Evolutionary conservation across 2,888 invertebrate genomes (phyloP), one percentile per base, ranked within the genome.

Genomic region (Ophion slaviceki): DNA sequence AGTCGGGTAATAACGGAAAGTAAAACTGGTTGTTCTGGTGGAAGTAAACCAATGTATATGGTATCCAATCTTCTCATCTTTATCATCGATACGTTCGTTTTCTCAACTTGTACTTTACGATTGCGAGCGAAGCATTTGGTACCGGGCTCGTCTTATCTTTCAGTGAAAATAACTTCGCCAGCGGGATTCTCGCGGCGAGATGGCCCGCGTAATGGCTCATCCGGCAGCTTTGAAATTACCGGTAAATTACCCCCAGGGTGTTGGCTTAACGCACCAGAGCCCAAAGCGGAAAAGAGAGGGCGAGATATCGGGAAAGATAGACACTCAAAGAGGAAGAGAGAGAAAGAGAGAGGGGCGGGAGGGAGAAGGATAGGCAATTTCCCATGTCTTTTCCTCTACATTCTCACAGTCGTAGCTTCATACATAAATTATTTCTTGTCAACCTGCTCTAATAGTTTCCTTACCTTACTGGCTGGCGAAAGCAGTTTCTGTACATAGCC

Each of bases 401-500:
- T 32, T 66, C 75, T 28, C 24, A 2, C 40, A 53, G 17, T 68
- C 24, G 36, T 32, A 53, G n/a, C 66, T 80, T 85, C 78, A 82
- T 61, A 80, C 76, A 77, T 86, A 87, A 86, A 83, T 87, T 88
- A 88, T 88, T 88, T 74, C 82, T 81, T 86, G 87, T 87, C 87
- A 86, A 86, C 75, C 82, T 71, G 71, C 79, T 83, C 81, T 87
- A 87, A 88, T 88, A 87, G 88, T 87, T 87, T 88, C 85, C 87
- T 87, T 84, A 83, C 76, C 80, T 81, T 85, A 87, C 85, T 86
- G 87, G 32, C 4, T 32, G 87, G 89, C 89, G 89, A 88, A 88
- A 90, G 90, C 89, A 90, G 89, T 91, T 91, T 88, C 89, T 86
- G 86, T 90, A 90, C 90, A 90, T 88, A 89, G 87, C 88, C 88